Evolutionary conservation across 64 coral and sea anemone genomes (phyloP).

Genomic region (Catalaphyllia jardinei): DNA sequence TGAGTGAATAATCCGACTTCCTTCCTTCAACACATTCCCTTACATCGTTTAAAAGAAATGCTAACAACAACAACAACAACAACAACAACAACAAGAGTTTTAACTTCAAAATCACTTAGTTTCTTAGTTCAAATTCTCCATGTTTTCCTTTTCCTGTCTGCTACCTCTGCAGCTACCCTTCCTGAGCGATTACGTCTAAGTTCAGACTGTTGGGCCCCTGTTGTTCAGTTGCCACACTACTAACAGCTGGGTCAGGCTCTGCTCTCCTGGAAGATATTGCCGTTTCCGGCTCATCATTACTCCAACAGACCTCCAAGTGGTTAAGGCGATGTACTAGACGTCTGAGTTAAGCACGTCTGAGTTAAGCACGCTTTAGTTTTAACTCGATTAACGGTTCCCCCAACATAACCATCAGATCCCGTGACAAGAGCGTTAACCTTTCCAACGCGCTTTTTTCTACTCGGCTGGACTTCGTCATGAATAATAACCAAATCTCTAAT

Average conservation of each 20-base stretch:
- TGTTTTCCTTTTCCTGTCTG: conserved; percentile 8
- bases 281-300: not conserved
- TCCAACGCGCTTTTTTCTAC: not conserved
- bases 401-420: not conserved
- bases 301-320: conserved; percentile 3
- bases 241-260: not conserved
- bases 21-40: not conserved
- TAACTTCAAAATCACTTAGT: not conserved
- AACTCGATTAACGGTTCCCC: conserved; percentile 4
- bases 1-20: not conserved
- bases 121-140: not conserved
- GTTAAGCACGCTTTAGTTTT: not conserved
- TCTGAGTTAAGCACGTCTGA: not conserved
- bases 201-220: no score
- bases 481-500: not conserved
- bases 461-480: not conserved
- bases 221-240: not conserved
- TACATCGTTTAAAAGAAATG: not conserved
- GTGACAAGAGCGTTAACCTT: conserved; percentile 11
- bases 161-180: not conserved
- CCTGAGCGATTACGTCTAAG: not conserved
- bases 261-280: not conserved
- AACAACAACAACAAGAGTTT: not conserved
- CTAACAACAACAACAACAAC: not conserved
- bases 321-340: conserved; percentile 11